Evolutionary conservation across 2,888 invertebrate species (phyloP).

Genomic region (Poecilus cupreus): DNA sequence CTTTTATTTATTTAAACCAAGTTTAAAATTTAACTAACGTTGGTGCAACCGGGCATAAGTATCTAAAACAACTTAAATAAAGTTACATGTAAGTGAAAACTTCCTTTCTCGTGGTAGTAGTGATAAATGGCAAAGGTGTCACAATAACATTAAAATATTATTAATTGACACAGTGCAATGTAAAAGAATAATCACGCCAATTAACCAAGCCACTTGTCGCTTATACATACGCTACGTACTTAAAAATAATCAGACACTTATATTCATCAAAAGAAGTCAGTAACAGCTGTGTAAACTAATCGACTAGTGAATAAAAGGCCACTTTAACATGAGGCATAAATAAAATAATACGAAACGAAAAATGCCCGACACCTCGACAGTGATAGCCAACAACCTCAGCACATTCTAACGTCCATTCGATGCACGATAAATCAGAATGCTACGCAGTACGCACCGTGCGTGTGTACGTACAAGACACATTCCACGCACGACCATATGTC

Average conservation of each 20-base stretch:
- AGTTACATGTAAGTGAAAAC: no score
- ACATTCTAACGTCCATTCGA: constrained; percentile 27
- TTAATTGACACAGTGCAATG: neutral
- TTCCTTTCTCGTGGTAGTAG: no score
- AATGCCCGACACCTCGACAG: neutral
- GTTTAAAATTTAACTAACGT: no score
- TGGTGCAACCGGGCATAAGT: no score
- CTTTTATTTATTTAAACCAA: no score
- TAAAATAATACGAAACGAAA: constrained; percentile 18
- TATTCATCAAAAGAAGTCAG: constrained; percentile 23
- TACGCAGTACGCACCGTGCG: constrained; percentile 5
- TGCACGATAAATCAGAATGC: constrained; percentile 47
- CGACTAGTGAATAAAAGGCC: constrained; percentile 21
- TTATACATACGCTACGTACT: constrained; percentile 10
- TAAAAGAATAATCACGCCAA: constrained; percentile 35
- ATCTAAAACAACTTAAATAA: no score
- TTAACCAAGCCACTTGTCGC: neutral
- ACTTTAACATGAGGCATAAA: constrained; percentile 37
- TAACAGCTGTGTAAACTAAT: constrained; percentile 55
- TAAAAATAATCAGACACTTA: constrained; percentile 40
- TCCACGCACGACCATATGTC: constrained; percentile 41
- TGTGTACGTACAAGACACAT: constrained; percentile 24
- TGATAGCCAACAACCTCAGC: constrained; percentile 8
- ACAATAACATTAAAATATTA: neutral
- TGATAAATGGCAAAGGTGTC: neutral